A percentile compares a stretch with the other conserved stretches of the same genome.
Conservation (phyloP, 2,888 invertebrate species). For the Anthophora plumipes region DNA sequence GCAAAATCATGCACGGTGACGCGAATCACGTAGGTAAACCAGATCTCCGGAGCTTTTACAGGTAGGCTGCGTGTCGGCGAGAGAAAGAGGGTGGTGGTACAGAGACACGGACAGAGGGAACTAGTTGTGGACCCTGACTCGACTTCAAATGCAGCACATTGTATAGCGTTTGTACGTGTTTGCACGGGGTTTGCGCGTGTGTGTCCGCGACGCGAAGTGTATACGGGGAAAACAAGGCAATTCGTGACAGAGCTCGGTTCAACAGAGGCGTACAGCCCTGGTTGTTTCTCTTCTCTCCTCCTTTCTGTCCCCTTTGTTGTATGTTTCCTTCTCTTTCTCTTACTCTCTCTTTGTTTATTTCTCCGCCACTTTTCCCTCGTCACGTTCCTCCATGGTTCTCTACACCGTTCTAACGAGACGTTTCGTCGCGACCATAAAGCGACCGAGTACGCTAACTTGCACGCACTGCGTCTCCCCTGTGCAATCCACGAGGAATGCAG, state of each 20-base stretch:
- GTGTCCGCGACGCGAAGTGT: constrained; percentile 47
- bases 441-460: not conserved
- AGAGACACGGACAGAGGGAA: constrained; percentile 25
- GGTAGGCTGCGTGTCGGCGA: constrained; percentile 50
- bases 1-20: constrained; percentile 34
- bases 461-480: constrained; percentile 1
- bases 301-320: not conserved
- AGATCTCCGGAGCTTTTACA: constrained; percentile 55
- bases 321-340: constrained; percentile 7
- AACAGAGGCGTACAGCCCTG: constrained; percentile 48
- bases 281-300: constrained; percentile 23
- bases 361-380: constrained; percentile 10
- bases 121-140: constrained; percentile 59
- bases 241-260: constrained; percentile 64
- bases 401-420: not conserved
- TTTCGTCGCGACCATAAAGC: constrained; percentile 2
- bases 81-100: not conserved
- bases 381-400: constrained; percentile 19
- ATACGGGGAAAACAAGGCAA: constrained; percentile 68
- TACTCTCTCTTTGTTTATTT: constrained; percentile 9
- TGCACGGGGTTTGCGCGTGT: constrained; percentile 46
- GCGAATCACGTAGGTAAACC: constrained; percentile 63
- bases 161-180: constrained; percentile 52
- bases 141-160: constrained; percentile 63
- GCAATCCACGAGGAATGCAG: not conserved